Evolutionary conservation across 2,888 invertebrate genomes (phyloP).

Genomic region (Prosapia bicincta): DNA sequence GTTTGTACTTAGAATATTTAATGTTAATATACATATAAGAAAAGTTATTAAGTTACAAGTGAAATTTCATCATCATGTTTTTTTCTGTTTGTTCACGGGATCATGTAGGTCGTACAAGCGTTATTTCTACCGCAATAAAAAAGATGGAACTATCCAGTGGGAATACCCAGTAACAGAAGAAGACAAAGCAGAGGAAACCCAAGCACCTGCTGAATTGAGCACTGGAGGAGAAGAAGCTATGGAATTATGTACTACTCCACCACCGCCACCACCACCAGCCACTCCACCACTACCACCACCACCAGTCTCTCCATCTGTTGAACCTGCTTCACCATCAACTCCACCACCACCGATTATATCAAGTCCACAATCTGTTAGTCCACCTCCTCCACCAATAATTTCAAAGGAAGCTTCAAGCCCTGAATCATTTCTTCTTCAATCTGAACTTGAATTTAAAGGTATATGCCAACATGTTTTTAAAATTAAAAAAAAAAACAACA

Average conservation of each 20-base stretch:
- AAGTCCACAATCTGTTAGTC: background rate
- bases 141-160: slow-evolving; percentile 60
- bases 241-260: slow-evolving; percentile 52
- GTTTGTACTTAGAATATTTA: background rate
- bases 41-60: background rate
- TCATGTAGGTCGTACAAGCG: slow-evolving; percentile 58
- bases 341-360: background rate
- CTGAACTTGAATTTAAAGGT: background rate
- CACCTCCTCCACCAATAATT: background rate
- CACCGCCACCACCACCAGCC: slow-evolving; percentile 29
- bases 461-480: background rate
- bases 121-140: slow-evolving; percentile 61
- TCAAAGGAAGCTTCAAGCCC: background rate
- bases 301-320: background rate
- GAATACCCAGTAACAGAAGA: slow-evolving; percentile 51
- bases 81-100: background rate
- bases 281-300: slow-evolving; percentile 25
- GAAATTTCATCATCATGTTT: background rate
- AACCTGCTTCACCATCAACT: background rate
- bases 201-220: slow-evolving; percentile 29
- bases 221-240: slow-evolving; percentile 46
- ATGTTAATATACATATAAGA: background rate
- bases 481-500: too few species aligned
- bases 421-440: background rate
- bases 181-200: background rate